Evolutionary conservation across 2,888 invertebrate species (phyloP).

Genomic region (Myopa testacea): DNA sequence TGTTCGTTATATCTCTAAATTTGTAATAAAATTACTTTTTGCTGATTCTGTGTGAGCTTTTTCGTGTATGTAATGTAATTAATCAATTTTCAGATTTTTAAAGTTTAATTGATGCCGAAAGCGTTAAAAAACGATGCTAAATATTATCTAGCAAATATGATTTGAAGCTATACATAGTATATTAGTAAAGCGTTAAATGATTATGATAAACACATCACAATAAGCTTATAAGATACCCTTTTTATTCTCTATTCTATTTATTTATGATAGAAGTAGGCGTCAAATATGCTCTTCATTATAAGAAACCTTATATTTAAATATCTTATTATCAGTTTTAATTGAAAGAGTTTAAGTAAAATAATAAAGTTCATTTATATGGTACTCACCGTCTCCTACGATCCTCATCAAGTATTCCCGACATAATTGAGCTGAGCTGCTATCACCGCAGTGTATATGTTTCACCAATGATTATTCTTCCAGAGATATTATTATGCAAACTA

Average conservation of each 20-base stretch:
- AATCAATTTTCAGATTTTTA: constrained; percentile 28
- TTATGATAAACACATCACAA: not conserved
- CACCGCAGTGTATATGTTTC: constrained; percentile 3
- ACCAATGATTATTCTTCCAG: constrained; percentile 1
- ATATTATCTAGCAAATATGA: not conserved
- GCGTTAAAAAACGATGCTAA: constrained; percentile 20
- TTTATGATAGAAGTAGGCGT: no score
- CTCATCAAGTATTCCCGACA: constrained; percentile 49
- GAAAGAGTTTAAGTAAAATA: no score
- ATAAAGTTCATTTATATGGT: not conserved
- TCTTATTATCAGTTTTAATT: no score
- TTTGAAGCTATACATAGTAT: not conserved
- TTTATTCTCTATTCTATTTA: no score
- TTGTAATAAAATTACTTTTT: constrained; percentile 35
- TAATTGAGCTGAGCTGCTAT: constrained; percentile 31
- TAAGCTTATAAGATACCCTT: no score
- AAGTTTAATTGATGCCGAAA: constrained; percentile 24
- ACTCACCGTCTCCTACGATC: constrained; percentile 53
- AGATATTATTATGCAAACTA: constrained; percentile 26
- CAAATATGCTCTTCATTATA: no score
- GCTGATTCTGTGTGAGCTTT: constrained; percentile 17
- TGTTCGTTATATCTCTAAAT: constrained; percentile 37
- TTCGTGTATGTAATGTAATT: constrained; percentile 15
- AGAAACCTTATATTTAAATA: no score
- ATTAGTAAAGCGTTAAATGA: not conserved